Evolutionary conservation across 2,888 invertebrate species (phyloP), one percentile per base, ranked within the genome.

Genomic region (Imbricaverruca yamaguchii): DNA sequence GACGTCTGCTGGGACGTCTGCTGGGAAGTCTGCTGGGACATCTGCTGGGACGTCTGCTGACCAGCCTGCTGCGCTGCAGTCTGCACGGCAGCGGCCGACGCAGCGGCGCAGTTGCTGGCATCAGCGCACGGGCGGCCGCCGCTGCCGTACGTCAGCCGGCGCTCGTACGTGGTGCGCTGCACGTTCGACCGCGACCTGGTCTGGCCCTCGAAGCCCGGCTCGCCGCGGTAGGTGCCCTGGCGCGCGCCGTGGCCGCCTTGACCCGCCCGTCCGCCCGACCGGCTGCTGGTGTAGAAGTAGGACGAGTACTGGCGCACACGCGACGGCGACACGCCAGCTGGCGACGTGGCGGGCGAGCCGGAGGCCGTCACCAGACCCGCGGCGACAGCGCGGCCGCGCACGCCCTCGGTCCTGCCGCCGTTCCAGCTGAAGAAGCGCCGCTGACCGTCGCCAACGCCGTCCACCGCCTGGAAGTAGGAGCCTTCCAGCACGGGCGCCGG

Each of bases 401-500:
- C 21, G 23, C 53, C 18, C 15, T 39, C 13, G 8, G 53, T 53
- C 69, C 25, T n/a, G 15, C 69, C 21, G 74, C 74, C 25, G 53
- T 53, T 74, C 74, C 74, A 74, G 53, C 18, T 9, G 74, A 53
- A 74, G 65, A 65, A 8, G 53, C 53, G 74, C 18, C 74, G 39
- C 39, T 21, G 53, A 18, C 13, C 23, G 7, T 25, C 39, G 67
- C 11, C 25, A 11, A 25, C 67, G 25, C 12, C 69, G 53, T 53
- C 74, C 18, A 10, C 18, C 53, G 25, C 18, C 74, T 53, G 39
- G 53, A 74, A 74, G 74, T 74, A 74, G 53, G 74, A 74, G 74
- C 25, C 65, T 23, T 65, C 65, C 18, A 65, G 65, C 79, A 83
- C 81, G 25, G 81, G 81, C 53, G 82, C 63, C 25, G 80, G 81